Conservation (phyloP, 2,797 vertebrate genomes). For the Gouania willdenowi region DNA sequence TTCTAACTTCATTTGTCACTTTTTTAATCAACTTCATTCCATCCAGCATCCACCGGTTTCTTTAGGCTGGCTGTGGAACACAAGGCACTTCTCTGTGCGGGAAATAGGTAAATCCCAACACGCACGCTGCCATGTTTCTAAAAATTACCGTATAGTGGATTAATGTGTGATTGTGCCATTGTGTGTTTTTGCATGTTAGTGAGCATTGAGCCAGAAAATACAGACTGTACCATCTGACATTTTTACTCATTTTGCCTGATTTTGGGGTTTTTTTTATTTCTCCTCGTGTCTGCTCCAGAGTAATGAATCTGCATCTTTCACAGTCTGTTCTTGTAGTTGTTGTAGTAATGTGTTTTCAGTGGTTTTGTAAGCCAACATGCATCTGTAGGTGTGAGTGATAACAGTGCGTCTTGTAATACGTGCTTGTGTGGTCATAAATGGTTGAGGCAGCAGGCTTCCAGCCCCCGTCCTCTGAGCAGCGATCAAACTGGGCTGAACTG, state of each 20-base stretch:
- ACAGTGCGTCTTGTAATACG: not conserved
- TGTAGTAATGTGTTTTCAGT: not conserved
- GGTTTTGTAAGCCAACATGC: not conserved
- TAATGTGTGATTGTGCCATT: conserved; percentile 16
- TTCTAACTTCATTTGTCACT: not conserved
- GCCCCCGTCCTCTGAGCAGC: conserved; percentile 22
- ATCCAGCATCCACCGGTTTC: conserved; percentile 86
- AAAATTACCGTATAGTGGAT: not conserved
- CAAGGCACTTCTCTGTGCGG: conserved; percentile 84
- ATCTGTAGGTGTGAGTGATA: not conserved
- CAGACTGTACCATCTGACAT: conserved; percentile 16
- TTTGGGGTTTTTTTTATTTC: conserved; percentile 2
- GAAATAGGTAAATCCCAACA: conserved; percentile 77
- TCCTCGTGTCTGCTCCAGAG: conserved; percentile 12
- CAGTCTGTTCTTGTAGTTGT: not conserved
- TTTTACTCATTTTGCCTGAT: conserved; percentile 14
- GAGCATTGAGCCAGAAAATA: conserved; percentile 18
- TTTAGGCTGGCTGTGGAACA: conserved; percentile 83
- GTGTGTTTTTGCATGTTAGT: conserved; percentile 17
- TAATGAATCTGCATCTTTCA: conserved; percentile 18
- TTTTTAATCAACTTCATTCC: conserved; percentile 10
- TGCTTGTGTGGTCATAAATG: conserved; percentile 5
- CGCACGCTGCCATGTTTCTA: too few relatives aligned
- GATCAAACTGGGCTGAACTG: conserved; percentile 33
- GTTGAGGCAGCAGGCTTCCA: not conserved